Evolutionary conservation across 1,140 invertebrate species (phyloP), one percentile per base, ranked within the genome.

Genomic region (Drosophila malerkotliana): DNA sequence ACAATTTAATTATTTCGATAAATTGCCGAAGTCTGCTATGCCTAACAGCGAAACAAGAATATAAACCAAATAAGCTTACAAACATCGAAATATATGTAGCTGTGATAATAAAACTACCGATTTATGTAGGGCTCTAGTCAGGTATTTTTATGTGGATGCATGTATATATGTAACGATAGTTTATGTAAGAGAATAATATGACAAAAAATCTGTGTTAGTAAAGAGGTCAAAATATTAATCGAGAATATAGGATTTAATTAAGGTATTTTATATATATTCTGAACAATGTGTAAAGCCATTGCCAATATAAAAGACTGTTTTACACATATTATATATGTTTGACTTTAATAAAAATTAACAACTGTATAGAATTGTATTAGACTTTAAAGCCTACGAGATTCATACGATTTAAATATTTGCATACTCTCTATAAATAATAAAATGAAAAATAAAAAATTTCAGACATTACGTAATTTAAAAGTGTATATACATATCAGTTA

Each of bases 301-400:
- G 79, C 71, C 71, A 82, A 82, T 82, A 76, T 58, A 66, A 77
- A 87, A 87, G 82, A 87, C 82, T 87, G 82, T 73, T 82, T 62
- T 73, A 71, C 52, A 66, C 60, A 73, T 79, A 83, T 59, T 66
- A 52, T 55, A 58, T 62, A 58, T 71, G 47, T 75, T 63, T 52
- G 30, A 44, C 14, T 51, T 45, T 10, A 10, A 37, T 37, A 37
- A 37, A 37, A 37, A 37, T 37, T 12, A 37, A 12, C 34, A 12
- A 37, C 12, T 37, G 34, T 37, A 37, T 3, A 37, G 34, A 12
- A 37, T 37, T 37, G 34, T 37, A 37, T 37, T 37, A 37, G 12
- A 12, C 3, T 37, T 12, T 37, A 37, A 37, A 37, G 10, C 34
- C 10, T 37, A 37, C 4, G 34, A 12, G 12, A 37, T 37, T 37